Conservation (phyloP, 2,888 invertebrate genomes). For the Dolichopus griseipennis region DNA sequence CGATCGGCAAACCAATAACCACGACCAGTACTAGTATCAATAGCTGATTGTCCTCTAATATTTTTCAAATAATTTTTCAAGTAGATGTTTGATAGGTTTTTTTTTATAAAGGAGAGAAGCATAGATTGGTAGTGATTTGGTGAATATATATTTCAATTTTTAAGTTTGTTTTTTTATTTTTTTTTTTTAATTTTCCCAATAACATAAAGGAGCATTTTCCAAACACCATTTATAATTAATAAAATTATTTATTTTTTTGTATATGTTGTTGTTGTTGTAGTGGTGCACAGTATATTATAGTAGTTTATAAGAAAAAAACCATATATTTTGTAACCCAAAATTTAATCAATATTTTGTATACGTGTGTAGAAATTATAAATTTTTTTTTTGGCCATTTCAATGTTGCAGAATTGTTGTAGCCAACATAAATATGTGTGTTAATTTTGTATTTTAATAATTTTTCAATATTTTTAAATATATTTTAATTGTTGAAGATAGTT, state of each 20-base stretch:
- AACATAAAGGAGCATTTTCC: not conserved
- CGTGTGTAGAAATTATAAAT: not conserved
- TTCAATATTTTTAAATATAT: not conserved
- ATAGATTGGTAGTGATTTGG: not conserved
- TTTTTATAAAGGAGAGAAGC: not conserved
- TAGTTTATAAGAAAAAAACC: not conserved
- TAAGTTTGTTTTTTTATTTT: not conserved
- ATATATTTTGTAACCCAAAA: not conserved
- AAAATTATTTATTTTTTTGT: not conserved
- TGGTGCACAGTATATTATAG: not conserved
- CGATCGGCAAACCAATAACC: not conserved
- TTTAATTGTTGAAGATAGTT: no score
- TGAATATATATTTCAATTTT: no score
- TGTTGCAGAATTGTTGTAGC: not conserved
- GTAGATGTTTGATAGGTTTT: not conserved
- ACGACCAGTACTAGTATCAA: not conserved
- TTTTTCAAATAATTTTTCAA: not conserved
- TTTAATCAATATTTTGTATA: not conserved
- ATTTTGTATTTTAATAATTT: not conserved
- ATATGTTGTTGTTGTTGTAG: not conserved
- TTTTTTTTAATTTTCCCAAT: not conserved
- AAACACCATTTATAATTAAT: slow-evolving; percentile 1
- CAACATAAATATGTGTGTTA: not conserved
- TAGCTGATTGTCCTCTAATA: not conserved
- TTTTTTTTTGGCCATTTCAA: not conserved